Percentiles rank a stretch among this genome's conserved stretches.
phyloP scores from a whole-genome alignment of 1,140 invertebrate genomes.

The Temnothorax longispinosus region DNA sequence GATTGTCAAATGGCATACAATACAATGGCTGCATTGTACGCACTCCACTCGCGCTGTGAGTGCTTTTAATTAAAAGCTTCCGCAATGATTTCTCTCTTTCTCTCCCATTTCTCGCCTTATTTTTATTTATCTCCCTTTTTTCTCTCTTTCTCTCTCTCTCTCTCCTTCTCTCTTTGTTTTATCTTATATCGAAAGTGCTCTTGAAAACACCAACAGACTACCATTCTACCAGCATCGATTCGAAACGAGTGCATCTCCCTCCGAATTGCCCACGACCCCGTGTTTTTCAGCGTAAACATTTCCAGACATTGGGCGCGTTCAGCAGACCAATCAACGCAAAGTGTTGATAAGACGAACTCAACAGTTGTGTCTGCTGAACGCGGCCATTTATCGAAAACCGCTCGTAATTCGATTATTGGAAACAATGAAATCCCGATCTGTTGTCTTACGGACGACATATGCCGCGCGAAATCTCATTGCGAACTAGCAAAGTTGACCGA shows the following conservation, averaged over 20 bases:
- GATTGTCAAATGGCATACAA: slow-evolving; percentile 73
- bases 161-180: slow-evolving; percentile 17
- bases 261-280: not conserved
- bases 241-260: not conserved
- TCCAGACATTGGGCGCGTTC: not conserved
- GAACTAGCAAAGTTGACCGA: not conserved
- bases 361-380: too few species aligned
- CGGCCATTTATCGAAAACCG: slow-evolving; percentile 15
- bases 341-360: too few species aligned
- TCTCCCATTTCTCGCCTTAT: slow-evolving; percentile 34
- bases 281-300: slow-evolving; percentile 42
- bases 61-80: slow-evolving; percentile 81
- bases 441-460: not conserved
- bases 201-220: slow-evolving; percentile 23
- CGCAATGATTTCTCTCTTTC: slow-evolving; percentile 68
- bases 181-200: slow-evolving; percentile 48
- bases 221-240: slow-evolving; percentile 20
- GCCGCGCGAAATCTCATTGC: not conserved
- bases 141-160: not conserved
- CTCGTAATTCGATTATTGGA: slow-evolving; percentile 39
- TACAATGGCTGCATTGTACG: slow-evolving; percentile 79
- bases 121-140: slow-evolving; percentile 25
- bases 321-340: too few species aligned
- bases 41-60: slow-evolving; percentile 63
- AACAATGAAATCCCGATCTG: slow-evolving; percentile 23